phyloP scores from a whole-genome alignment of 2,113 vertebrate genomes.

The Gobiocypris rarus region DNA sequence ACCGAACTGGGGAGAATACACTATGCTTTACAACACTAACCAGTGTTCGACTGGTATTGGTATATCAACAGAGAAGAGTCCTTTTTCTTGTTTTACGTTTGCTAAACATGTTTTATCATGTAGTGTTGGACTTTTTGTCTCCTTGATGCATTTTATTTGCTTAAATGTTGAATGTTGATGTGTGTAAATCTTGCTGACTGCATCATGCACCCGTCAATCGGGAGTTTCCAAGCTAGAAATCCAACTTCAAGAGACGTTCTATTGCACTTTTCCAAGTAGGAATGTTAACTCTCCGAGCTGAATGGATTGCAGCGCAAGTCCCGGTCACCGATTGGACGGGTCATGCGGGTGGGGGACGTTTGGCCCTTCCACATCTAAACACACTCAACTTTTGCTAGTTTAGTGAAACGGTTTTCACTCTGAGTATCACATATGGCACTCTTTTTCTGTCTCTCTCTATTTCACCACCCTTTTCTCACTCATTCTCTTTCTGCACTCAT shows the following conservation, averaged over 20 bases:
- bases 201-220: background rate
- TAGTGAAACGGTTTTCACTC: background rate
- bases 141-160: background rate
- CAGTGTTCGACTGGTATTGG: background rate
- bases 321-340: background rate
- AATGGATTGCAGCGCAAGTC: background rate
- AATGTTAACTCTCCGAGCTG: background rate
- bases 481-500: background rate
- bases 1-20: background rate
- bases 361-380: background rate
- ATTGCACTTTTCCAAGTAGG: background rate
- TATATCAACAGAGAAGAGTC: background rate
- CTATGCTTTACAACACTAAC: background rate
- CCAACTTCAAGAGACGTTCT: background rate
- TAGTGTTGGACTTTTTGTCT: constrained; percentile 10
- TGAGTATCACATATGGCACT: background rate
- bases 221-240: background rate
- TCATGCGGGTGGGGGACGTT: too few relatives aligned
- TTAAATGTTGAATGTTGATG: background rate
- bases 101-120: background rate
- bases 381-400: background rate
- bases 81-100: background rate
- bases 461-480: background rate
- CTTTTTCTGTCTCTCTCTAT: background rate
- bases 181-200: background rate